Base-by-base conservation (phyloP, 1,140 invertebrate genomes). In the Ruditapes philippinarum region DNA sequence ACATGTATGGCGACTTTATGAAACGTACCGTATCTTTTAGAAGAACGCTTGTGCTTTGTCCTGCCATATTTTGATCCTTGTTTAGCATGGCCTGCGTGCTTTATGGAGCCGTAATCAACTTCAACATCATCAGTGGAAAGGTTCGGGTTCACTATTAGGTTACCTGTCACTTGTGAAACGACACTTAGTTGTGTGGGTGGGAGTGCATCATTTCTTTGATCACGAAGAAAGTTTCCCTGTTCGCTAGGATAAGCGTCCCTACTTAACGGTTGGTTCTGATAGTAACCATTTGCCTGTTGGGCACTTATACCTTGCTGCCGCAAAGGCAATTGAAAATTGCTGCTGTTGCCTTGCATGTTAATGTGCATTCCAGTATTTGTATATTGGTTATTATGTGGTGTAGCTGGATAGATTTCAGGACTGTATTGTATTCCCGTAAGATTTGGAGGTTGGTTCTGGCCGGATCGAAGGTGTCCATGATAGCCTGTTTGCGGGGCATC, bases 71-170 rank as follows among this genome's bases (percentile, higher is more conserved):
- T 45, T 45, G 5, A 7, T 14, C 42, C 42, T 45, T 45, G 5
- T 45, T 28, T 62, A 9, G 57, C 25, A 1, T 62, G 19, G 14
- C 22, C 7, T 28, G 4, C 28, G 5, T 62, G n/a, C n/a, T n/a
- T 62, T 62, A 4, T 25, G 1, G 28, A 11, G 25, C 5, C 7
- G 28, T 28, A 9, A 38, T 78, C 74, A 33, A 78, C 28, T 54
- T 78, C 74, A 0, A 78, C 74, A 78, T 78, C 74, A 54, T 78
- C 74, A 54, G 74, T 78, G 2, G 74, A 78, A 4, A 78, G 45
- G 36, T 78, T 78, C 2, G 74, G 65, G n/a, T 70, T 70, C 9
- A 70, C 33, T 38, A 70, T 70, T 9, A 70, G 33, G 11, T 70
- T 70, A 2, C 65, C 65, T 2, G 65, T 38, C 17, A 70, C 33